A percentile compares a stretch with the other conserved stretches of the same genome.
phyloP scores from a whole-genome alignment of 2,113 vertebrate genomes.

The Lynx canadensis region DNA sequence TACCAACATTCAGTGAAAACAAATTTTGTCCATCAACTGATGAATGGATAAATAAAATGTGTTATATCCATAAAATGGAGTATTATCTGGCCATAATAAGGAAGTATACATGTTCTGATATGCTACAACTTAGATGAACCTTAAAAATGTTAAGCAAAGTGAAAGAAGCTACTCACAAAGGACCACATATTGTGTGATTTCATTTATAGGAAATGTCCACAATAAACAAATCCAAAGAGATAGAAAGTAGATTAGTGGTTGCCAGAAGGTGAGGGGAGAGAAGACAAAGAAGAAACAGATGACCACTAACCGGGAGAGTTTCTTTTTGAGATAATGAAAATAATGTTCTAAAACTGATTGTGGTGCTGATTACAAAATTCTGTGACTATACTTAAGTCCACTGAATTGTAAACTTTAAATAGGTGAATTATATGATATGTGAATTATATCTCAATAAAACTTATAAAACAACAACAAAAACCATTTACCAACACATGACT shows the following conservation, averaged over 20 bases:
- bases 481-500: not conserved
- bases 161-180: slow-evolving; percentile 7
- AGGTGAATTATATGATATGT: not conserved
- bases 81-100: not conserved
- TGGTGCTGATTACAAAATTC: not conserved
- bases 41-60: not conserved
- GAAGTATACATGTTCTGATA: not conserved
- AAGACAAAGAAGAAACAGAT: not conserved
- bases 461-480: not conserved
- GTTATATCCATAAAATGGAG: not conserved
- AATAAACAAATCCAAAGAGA: not conserved
- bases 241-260: not conserved
- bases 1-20: not conserved
- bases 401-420: not conserved
- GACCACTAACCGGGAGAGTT: not conserved
- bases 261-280: not conserved
- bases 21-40: not conserved
- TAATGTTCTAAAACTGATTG: not conserved
- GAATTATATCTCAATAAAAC: not conserved
- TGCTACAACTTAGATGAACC: not conserved
- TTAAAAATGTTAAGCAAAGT: not conserved
- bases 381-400: not conserved
- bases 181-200: not conserved
- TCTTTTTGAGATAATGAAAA: not conserved
- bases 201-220: slow-evolving; percentile 23